phyloP scores from a whole-genome alignment of 2,113 vertebrate species.

The Macrotis lagotis region DNA sequence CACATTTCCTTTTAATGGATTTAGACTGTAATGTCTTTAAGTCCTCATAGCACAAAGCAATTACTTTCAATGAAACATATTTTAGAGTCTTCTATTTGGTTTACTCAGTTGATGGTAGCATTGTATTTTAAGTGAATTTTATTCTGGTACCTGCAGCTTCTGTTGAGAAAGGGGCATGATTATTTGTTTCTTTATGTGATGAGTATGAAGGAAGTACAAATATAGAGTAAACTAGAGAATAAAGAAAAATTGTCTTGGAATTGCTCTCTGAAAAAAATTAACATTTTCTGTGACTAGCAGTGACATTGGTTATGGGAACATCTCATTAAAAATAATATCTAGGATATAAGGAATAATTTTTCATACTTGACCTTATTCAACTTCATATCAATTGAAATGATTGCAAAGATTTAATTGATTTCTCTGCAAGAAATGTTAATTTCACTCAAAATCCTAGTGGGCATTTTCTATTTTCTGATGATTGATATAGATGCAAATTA shows the following conservation, averaged over 20 bases:
- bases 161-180: not conserved
- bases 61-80: slow-evolving; percentile 55
- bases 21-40: not conserved
- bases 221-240: not conserved
- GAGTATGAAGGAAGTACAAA: not conserved
- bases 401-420: not conserved
- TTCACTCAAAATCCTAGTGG: not conserved
- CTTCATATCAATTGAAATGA: slow-evolving; percentile 2
- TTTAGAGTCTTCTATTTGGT: slow-evolving; percentile 67
- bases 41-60: slow-evolving; percentile 62
- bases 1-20: slow-evolving; percentile 73
- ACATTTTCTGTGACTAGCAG: not conserved
- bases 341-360: not conserved
- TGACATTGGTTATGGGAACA: not conserved
- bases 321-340: not conserved
- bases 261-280: not conserved
- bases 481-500: not conserved
- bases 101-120: slow-evolving; percentile 69
- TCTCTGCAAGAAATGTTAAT: not conserved
- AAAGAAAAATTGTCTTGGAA: slow-evolving; percentile 2
- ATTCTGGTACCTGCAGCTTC: slow-evolving; percentile 20
- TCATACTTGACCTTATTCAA: not conserved
- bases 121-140: slow-evolving; percentile 33
- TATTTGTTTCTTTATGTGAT: not conserved
- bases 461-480: slow-evolving; percentile 8